A percentile compares a stretch with the other conserved stretches of the same genome.
Conservation (phyloP, 2,797 vertebrate genomes). For the Microcaecilia unicolor region DNA sequence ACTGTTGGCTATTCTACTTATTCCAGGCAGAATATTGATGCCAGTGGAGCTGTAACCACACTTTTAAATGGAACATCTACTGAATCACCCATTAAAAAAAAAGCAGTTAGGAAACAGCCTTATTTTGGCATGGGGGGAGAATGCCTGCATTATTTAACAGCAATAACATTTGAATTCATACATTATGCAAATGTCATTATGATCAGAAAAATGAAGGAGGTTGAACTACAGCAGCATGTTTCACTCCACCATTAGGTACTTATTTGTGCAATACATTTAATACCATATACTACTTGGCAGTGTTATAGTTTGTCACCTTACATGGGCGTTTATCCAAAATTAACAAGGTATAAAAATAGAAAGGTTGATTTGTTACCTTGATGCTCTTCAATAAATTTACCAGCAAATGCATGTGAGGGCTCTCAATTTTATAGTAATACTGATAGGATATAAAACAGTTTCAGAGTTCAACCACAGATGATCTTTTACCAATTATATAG, state of each 20-base stretch:
- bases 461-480: constrained; percentile 3
- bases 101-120: constrained; percentile 54
- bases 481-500: background rate
- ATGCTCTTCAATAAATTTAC: constrained; percentile 42
- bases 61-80: constrained; percentile 49
- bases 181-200: constrained; percentile 64
- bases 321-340: constrained; percentile 40
- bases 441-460: constrained; percentile 11
- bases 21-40: constrained; percentile 34
- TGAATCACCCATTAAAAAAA: constrained; percentile 49
- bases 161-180: constrained; percentile 68
- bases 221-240: constrained; percentile 45
- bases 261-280: constrained; percentile 52
- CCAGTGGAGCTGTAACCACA: constrained; percentile 41
- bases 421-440: constrained; percentile 25
- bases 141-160: constrained; percentile 73
- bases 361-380: constrained; percentile 31
- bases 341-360: constrained; percentile 41
- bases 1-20: constrained; percentile 32
- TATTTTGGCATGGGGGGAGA: constrained; percentile 55
- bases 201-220: constrained; percentile 60
- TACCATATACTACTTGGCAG: constrained; percentile 4
- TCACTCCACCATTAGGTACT: constrained; percentile 52
- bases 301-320: constrained; percentile 16
- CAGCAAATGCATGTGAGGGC: constrained; percentile 36